A percentile compares a stretch with the other conserved stretches of the same genome.
Evolutionary conservation across 2,113 vertebrate species (phyloP).

Genomic region (Gymnarchus niloticus): DNA sequence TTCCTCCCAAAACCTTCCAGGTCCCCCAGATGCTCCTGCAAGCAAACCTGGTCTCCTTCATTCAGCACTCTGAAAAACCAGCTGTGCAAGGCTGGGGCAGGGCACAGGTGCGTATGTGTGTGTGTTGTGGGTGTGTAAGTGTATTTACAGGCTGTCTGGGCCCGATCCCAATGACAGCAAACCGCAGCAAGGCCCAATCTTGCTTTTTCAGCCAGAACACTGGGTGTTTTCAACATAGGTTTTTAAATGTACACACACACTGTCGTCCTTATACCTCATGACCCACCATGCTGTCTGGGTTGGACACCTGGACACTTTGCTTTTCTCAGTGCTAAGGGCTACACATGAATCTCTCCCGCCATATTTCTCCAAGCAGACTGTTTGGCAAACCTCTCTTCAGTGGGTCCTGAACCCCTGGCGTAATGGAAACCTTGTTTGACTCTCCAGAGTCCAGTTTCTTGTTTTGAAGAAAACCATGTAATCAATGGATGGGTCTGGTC

Average conservation of each 20-base stretch:
- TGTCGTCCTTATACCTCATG: constrained; percentile 31
- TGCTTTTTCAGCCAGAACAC: constrained; percentile 30
- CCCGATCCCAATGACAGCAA: constrained; percentile 52
- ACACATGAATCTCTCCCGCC: too few species aligned
- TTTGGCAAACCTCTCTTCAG: background rate
- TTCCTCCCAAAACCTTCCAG: background rate
- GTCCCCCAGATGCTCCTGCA: constrained; percentile 11
- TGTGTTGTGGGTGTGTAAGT: constrained; percentile 22
- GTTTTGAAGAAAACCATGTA: background rate
- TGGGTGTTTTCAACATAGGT: constrained; percentile 43
- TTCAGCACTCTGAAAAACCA: constrained; percentile 35
- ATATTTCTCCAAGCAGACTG: background rate
- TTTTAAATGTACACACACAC: constrained; percentile 47
- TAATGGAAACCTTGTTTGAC: background rate
- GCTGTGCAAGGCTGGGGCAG: constrained; percentile 37
- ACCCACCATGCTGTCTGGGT: constrained; percentile 8
- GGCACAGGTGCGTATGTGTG: constrained; percentile 25
- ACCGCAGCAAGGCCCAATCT: constrained; percentile 38
- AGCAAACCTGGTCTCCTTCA: constrained; percentile 20
- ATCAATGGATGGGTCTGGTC: background rate
- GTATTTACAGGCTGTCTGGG: constrained; percentile 39
- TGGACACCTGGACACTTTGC: background rate
- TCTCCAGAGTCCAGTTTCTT: background rate
- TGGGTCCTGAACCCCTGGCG: background rate
- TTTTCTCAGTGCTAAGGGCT: background rate